Percentiles rank a stretch among this genome's conserved stretches.
These are phyloP conservation scores for Tetranychus piercei DNA, from an alignment of 2,888 invertebrate genomes.

Conservation along the genomic window DNA sequence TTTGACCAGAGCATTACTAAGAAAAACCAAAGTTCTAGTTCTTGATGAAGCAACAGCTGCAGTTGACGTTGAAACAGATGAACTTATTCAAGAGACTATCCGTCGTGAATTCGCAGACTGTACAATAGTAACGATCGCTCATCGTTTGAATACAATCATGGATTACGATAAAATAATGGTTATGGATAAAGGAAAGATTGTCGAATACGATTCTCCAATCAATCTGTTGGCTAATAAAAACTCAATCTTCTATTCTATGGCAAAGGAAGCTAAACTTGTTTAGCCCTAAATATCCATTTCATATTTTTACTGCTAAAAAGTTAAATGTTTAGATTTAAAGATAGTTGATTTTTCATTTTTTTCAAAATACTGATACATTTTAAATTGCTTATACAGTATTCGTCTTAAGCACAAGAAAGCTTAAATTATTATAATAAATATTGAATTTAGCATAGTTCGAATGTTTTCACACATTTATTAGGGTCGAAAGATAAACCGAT, in stretches of 20 bases:
- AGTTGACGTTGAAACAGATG: slow-evolving; percentile 35
- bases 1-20: slow-evolving; percentile 64
- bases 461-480: no score
- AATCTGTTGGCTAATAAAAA: slow-evolving; percentile 22
- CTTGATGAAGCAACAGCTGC: slow-evolving; percentile 24
- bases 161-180: slow-evolving; percentile 49
- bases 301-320: no score
- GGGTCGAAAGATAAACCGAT: no score
- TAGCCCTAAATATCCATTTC: no score
- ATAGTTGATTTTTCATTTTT: no score
- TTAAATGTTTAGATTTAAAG: no score
- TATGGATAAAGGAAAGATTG: slow-evolving; percentile 25
- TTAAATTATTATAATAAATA: no score
- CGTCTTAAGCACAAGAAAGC: no score
- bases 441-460: no score
- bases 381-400: no score
- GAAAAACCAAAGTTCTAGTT: slow-evolving; percentile 54
- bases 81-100: slow-evolving; percentile 34
- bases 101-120: slow-evolving; percentile 31
- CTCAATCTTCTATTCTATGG: slow-evolving; percentile 26
- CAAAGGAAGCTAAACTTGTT: slow-evolving; percentile 23
- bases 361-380: no score
- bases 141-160: slow-evolving; percentile 37
- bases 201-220: slow-evolving; percentile 25
- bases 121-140: slow-evolving; percentile 35